Conservation (phyloP, 2,797 vertebrate species). For the Gallinago solitaria region DNA sequence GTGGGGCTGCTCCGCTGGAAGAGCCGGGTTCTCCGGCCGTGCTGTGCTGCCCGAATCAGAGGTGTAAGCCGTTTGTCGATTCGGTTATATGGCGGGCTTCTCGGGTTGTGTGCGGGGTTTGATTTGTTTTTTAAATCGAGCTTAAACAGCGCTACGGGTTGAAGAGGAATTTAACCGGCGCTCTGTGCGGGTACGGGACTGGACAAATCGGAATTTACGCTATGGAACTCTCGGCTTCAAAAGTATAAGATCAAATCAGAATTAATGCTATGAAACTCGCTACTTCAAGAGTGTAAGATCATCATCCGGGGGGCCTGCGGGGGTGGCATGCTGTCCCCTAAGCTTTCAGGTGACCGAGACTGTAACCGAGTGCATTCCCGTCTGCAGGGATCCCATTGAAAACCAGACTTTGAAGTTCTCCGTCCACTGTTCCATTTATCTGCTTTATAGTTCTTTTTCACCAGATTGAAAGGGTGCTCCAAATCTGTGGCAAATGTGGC, state of each 20-base stretch:
- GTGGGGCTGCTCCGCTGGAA: rapidly evolving
- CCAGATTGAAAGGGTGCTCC: not conserved
- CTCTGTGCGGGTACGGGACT: not conserved
- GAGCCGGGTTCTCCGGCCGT: rapidly evolving
- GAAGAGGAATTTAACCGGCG: not conserved
- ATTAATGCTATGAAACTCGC: not conserved
- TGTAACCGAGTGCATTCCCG: not conserved
- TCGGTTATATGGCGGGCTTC: rapidly evolving
- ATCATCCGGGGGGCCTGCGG: too few species aligned
- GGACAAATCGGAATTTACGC: not conserved
- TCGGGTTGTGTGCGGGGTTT: too few species aligned
- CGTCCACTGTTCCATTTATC: not conserved
- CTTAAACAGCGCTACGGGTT: not conserved
- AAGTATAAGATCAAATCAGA: not conserved
- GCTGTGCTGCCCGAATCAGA: rapidly evolving
- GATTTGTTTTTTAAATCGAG: not conserved
- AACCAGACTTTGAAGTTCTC: not conserved
- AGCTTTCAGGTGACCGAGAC: not conserved
- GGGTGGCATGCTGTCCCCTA: not conserved
- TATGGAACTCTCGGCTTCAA: not conserved
- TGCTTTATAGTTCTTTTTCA: not conserved
- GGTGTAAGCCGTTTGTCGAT: not conserved
- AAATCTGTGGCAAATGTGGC: not conserved
- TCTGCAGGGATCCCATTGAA: not conserved
- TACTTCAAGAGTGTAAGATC: not conserved